A percentile compares a stretch with the other conserved stretches of the same genome.
Conservation (phyloP, 2,888 invertebrate genomes). For the Pteria penguin region DNA sequence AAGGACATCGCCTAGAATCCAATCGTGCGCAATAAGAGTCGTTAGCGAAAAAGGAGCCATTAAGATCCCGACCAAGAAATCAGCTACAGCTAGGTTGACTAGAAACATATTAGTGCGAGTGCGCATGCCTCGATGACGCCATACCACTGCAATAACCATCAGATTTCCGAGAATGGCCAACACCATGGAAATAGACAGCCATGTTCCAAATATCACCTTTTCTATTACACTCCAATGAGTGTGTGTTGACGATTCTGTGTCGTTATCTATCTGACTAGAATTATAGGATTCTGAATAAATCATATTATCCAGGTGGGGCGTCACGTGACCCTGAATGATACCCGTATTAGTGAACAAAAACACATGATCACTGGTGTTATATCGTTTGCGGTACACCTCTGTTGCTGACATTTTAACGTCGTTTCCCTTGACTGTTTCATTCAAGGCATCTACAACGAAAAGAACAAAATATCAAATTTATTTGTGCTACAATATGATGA, state of each 20-base stretch:
- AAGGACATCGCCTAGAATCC: conserved; percentile 76
- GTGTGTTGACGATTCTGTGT: neutral
- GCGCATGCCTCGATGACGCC: conserved; percentile 80
- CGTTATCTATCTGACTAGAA: neutral
- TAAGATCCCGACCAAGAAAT: conserved; percentile 79
- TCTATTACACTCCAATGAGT: conserved; percentile 36
- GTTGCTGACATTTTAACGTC: no score
- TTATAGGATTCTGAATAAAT: no score
- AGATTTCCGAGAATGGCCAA: conserved; percentile 79
- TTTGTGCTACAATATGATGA: no score
- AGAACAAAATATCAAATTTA: no score
- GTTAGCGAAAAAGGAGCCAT: conserved; percentile 80
- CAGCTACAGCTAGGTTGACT: conserved; percentile 80
- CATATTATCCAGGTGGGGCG: no score
- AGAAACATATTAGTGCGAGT: conserved; percentile 81
- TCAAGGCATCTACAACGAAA: no score
- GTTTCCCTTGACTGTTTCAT: no score
- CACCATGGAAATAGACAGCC: conserved; percentile 77
- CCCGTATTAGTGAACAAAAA: no score
- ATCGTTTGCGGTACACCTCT: no score
- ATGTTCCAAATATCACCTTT: conserved; percentile 71
- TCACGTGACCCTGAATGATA: no score
- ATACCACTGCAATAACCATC: conserved; percentile 80
- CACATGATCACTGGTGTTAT: no score
- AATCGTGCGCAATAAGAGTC: conserved; percentile 78